phyloP scores from a whole-genome alignment of 92 coral and sea anemone genomes.

The Siderastrea siderea region DNA sequence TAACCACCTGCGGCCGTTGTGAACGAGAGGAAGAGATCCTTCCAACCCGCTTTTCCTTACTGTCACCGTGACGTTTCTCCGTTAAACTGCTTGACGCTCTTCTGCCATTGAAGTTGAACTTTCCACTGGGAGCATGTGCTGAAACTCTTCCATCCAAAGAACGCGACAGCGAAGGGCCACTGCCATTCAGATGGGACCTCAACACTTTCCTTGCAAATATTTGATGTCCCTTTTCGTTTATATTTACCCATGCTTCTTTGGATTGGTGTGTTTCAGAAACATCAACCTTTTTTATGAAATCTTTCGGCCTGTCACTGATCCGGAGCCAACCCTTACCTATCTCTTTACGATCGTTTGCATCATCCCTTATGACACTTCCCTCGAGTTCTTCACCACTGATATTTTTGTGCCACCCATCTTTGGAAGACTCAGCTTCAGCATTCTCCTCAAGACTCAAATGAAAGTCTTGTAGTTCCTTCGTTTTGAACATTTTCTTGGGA shows the following conservation, averaged over 20 bases:
- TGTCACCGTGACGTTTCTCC: background rate
- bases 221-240: constrained; percentile 21
- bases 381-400: background rate
- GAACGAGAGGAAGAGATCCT: constrained; percentile 12
- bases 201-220: constrained; percentile 31
- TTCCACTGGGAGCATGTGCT: background rate
- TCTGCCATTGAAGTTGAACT: background rate
- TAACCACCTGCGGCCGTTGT: constrained; percentile 8
- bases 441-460: background rate
- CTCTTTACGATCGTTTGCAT: constrained; percentile 20
- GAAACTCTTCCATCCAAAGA: background rate
- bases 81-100: background rate
- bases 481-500: constrained; percentile 8
- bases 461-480: constrained; percentile 29
- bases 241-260: constrained; percentile 41
- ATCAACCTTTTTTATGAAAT: constrained; percentile 25
- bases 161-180: background rate
- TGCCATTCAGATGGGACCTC: constrained; percentile 18
- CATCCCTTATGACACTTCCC: background rate
- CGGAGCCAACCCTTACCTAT: constrained; percentile 53
- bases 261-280: constrained; percentile 28
- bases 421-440: background rate
- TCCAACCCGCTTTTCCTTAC: background rate
- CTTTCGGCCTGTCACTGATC: constrained; percentile 50
- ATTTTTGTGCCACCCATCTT: background rate